Conservation (phyloP, 2,797 vertebrate species). For the Phalanger gymnotis region DNA sequence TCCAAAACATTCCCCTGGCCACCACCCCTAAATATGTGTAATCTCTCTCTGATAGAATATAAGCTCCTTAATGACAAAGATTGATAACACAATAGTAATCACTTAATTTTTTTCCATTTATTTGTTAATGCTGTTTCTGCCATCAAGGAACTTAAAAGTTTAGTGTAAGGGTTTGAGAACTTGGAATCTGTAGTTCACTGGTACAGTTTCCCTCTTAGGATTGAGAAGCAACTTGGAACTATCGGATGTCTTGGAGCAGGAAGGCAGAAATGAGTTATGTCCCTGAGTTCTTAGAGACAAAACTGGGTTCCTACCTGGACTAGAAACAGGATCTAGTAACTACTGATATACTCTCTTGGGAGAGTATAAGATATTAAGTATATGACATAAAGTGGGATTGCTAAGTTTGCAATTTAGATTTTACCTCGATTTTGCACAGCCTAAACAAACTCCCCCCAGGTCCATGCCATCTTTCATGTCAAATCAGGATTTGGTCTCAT, state of each 20-base stretch:
- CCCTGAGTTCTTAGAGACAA: neutral
- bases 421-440: neutral
- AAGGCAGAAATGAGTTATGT: neutral
- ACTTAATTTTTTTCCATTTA: neutral
- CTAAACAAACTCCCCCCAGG: neutral
- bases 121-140: neutral
- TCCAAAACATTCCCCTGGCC: neutral
- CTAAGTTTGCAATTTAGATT: neutral
- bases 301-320: neutral
- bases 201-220: neutral
- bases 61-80: neutral
- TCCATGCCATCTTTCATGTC: neutral
- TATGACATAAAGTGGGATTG: neutral
- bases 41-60: neutral
- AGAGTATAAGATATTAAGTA: neutral
- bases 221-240: neutral
- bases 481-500: neutral
- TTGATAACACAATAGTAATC: too few relatives aligned
- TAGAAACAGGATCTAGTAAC: neutral
- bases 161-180: neutral
- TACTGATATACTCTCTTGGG: neutral
- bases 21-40: neutral
- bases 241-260: neutral
- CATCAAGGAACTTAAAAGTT: neutral
- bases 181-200: neutral